Base-by-base conservation (phyloP, 2,888 invertebrate genomes). In the Xanthia icteritia region DNA sequence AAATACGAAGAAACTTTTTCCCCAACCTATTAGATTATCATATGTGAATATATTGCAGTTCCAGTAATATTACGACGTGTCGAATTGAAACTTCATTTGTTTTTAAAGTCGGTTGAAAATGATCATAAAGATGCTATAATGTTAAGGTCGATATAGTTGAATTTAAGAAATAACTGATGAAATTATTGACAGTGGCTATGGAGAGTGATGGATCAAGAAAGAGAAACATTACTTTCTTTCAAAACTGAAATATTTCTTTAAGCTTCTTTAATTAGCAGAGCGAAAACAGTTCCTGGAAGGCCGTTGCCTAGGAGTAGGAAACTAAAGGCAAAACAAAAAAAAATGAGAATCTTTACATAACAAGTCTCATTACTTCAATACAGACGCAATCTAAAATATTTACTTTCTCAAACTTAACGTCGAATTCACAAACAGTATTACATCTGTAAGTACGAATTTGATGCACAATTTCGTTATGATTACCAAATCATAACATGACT, bases 401-500 rank as follows among this genome's bases (percentile, higher is more conserved):
- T 42, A 39, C 79, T 68, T 74, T 79, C 73, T 63, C 39, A 56
- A 69, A 77, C 13, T 54, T 15, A 45, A 45, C 51, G 2, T 15
- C 17, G 20, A 65, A 51, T 27, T 73, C 31, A 27, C 39, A 15
- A 67, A 68, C 71, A 72, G 3, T 6, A 11, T 73, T 73, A 66
- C 61, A 68, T 64, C 39, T 45, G 20, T 54, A 77, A 11, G 56
- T 73, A 77, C 48, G 60, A 82, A 82, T 77, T 85, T 61, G 73
- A 74, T 72, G 78, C 68, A 73, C 70, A 82, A 83, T 88, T 89
- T 78, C 76, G 83, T 89, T 83, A 83, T 77, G 75, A 88, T 90
- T 91, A 90, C 89, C 67, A 79, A 86, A 90, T 86, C 84, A 90
- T 86, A 86, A 80, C 76, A 74, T 79, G 51, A 54, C 58, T 72